A percentile compares a stretch with the other conserved stretches of the same genome.
phyloP scores from a whole-genome alignment of 1,140 invertebrate species.

The Brachionus rubens region DNA sequence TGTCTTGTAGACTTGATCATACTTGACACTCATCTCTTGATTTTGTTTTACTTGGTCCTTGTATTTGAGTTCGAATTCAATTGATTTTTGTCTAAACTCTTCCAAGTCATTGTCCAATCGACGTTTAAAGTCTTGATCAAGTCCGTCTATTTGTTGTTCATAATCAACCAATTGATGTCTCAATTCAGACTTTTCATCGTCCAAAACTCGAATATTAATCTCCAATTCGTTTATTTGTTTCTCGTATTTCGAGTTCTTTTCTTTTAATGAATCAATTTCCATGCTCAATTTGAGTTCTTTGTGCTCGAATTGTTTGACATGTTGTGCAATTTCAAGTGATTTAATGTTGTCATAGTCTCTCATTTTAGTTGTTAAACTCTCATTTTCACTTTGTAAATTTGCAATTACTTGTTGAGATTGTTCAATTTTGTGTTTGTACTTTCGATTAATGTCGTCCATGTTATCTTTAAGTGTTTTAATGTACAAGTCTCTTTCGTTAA shows the following conservation, averaged over 20 bases:
- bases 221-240: neutral
- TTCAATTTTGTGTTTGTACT: neutral
- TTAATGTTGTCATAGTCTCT: constrained; percentile 20
- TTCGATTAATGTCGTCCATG: neutral
- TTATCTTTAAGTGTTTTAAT: neutral
- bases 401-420: neutral
- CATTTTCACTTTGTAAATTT: neutral
- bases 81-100: neutral
- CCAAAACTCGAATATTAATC: neutral
- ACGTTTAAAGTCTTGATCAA: neutral
- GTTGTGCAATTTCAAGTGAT: neutral
- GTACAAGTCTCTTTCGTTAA: neutral
- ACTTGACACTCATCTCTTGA: neutral
- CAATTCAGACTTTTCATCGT: neutral
- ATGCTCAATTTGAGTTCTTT: neutral
- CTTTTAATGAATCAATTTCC: neutral
- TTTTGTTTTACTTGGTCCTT: neutral
- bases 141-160: neutral
- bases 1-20: neutral
- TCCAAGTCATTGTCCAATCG: neutral
- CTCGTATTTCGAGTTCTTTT: neutral
- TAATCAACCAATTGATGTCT: constrained; percentile 9
- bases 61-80: constrained; percentile 14
- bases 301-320: neutral
- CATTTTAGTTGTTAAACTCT: neutral